Conservation (phyloP, 2,113 vertebrate species). For the Sturnira hondurensis region DNA sequence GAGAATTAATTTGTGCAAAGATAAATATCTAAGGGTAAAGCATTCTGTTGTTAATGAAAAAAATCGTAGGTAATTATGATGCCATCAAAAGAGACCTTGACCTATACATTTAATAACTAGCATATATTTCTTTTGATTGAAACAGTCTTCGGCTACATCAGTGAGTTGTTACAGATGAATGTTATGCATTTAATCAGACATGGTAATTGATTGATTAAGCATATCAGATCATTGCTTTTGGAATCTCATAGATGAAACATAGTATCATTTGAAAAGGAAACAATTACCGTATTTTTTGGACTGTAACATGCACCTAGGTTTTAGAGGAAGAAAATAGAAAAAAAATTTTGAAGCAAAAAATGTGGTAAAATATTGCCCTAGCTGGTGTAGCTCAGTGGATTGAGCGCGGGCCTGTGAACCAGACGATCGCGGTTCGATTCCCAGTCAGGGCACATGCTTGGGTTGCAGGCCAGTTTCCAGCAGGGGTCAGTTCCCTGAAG, state of each 20-base stretch:
- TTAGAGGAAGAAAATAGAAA: too few species aligned
- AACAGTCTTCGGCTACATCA: background rate
- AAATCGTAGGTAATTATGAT: background rate
- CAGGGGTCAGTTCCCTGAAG: too few species aligned
- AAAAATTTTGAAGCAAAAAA: too few species aligned
- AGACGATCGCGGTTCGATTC: too few species aligned
- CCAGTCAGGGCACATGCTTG: too few species aligned
- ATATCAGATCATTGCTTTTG: background rate
- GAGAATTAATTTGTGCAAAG: constrained; percentile 70
- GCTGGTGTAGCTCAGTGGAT: too few species aligned
- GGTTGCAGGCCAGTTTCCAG: too few species aligned
- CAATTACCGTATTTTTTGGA: background rate
- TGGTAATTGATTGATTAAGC: background rate
- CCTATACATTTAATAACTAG: background rate
- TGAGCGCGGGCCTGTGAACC: too few species aligned
- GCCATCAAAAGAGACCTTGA: background rate
- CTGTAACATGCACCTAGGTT: too few species aligned
- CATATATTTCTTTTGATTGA: background rate
- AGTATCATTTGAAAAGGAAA: background rate
- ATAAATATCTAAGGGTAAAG: constrained; percentile 46
- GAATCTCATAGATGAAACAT: background rate
- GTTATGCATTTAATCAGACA: background rate
- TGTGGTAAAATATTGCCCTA: too few species aligned
- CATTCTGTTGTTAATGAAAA: constrained; percentile 13
- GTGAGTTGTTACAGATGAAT: background rate